Evolutionary conservation across 2,113 vertebrate genomes (phyloP).

Genomic region (Hypanus sabinus): DNA sequence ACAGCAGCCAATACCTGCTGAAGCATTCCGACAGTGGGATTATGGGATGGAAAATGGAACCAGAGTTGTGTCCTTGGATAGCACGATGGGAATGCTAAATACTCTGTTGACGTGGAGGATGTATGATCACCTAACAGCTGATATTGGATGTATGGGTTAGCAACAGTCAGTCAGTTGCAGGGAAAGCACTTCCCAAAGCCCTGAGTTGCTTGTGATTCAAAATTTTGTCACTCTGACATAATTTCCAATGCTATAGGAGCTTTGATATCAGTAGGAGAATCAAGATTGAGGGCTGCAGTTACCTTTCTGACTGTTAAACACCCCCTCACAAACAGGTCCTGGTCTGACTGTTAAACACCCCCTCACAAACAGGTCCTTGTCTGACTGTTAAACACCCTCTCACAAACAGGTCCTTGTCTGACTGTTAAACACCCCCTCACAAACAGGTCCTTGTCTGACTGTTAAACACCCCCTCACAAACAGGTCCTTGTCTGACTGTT

Average conservation of each 20-base stretch:
- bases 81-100: background rate
- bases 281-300: background rate
- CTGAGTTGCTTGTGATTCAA: background rate
- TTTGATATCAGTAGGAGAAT: background rate
- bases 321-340: background rate
- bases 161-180: background rate
- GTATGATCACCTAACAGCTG: background rate
- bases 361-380: background rate
- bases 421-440: too few species aligned
- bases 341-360: background rate
- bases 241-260: background rate
- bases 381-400: too few species aligned
- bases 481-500: too few species aligned
- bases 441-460: too few species aligned
- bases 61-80: background rate
- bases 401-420: too few species aligned
- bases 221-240: background rate
- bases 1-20: background rate
- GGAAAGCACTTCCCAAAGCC: background rate
- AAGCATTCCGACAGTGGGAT: background rate
- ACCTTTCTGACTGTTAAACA: background rate
- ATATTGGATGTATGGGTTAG: background rate
- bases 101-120: background rate
- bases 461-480: too few species aligned
- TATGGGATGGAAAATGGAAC: background rate